Conservation (phyloP, 1,140 invertebrate species). For the Melitaea cinxia region DNA sequence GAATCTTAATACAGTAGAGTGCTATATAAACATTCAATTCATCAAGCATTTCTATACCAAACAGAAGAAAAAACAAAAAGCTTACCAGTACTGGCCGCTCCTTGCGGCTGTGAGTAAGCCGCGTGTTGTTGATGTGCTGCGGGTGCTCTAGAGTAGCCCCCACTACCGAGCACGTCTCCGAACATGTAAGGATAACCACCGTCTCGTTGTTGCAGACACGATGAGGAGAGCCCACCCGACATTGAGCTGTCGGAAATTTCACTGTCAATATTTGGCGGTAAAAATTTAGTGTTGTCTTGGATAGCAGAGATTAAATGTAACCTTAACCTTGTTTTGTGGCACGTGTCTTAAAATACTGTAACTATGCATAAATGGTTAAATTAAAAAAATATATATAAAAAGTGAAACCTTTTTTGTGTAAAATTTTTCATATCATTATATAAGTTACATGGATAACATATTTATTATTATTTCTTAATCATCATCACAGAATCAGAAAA, state of each 20-base stretch:
- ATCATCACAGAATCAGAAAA: too few relatives aligned
- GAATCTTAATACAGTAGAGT: too few relatives aligned
- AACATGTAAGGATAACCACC: slow-evolving; percentile 94
- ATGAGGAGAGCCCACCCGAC: slow-evolving; percentile 91
- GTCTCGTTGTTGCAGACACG: slow-evolving; percentile 95
- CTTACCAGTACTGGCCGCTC: slow-evolving; percentile 81
- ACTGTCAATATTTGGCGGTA: slow-evolving; percentile 34
- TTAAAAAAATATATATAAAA: too few relatives aligned
- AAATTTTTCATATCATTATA: too few relatives aligned
- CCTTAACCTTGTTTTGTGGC: too few relatives aligned
- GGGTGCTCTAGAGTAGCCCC: slow-evolving; percentile 85
- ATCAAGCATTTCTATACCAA: too few relatives aligned
- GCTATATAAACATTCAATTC: too few relatives aligned
- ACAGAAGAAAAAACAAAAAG: background rate
- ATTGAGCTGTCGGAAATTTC: slow-evolving; percentile 86
- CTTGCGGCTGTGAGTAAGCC: slow-evolving; percentile 81
- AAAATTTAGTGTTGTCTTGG: background rate
- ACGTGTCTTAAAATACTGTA: too few relatives aligned
- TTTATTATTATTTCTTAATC: too few relatives aligned
- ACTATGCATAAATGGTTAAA: too few relatives aligned
- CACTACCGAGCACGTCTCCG: slow-evolving; percentile 90
- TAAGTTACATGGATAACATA: too few relatives aligned
- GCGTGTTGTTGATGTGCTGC: slow-evolving; percentile 85
- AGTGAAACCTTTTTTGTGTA: too few relatives aligned
- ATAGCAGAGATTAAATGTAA: background rate